phyloP scores from a whole-genome alignment of 2,888 invertebrate genomes.

The Fragum fragum region DNA sequence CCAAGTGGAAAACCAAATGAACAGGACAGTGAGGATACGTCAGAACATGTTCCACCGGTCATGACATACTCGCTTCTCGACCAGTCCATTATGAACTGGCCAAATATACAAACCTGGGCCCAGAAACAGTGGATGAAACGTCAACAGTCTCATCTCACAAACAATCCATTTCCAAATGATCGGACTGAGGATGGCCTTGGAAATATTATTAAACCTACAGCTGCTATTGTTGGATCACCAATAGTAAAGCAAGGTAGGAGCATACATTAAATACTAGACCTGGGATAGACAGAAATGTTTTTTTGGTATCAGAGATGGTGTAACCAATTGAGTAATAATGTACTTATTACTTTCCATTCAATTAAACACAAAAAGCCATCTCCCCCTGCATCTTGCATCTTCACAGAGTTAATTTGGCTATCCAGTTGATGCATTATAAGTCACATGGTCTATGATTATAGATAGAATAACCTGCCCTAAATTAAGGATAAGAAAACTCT shows the following conservation, averaged over 20 bases:
- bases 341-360: too few relatives aligned
- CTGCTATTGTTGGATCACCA: slow-evolving; percentile 13
- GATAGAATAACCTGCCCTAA: too few relatives aligned
- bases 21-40: slow-evolving; percentile 72
- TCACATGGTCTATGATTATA: too few relatives aligned
- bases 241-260: slow-evolving; percentile 25
- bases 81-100: slow-evolving; percentile 86
- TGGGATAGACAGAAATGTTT: too few relatives aligned
- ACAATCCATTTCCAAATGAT: slow-evolving; percentile 48
- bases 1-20: slow-evolving; percentile 75
- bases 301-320: too few relatives aligned
- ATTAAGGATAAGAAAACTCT: too few relatives aligned
- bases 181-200: slow-evolving; percentile 62
- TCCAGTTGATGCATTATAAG: too few relatives aligned
- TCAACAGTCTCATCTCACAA: slow-evolving; percentile 66
- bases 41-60: slow-evolving; percentile 75
- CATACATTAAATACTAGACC: too few relatives aligned
- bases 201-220: slow-evolving; percentile 26
- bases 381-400: too few relatives aligned
- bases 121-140: slow-evolving; percentile 85
- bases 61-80: slow-evolving; percentile 85
- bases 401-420: too few relatives aligned
- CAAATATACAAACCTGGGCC: slow-evolving; percentile 86
- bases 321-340: too few relatives aligned
- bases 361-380: too few relatives aligned